Conservation (phyloP, 1,140 invertebrate genomes). For the Pogonomyrmex barbatus region DNA sequence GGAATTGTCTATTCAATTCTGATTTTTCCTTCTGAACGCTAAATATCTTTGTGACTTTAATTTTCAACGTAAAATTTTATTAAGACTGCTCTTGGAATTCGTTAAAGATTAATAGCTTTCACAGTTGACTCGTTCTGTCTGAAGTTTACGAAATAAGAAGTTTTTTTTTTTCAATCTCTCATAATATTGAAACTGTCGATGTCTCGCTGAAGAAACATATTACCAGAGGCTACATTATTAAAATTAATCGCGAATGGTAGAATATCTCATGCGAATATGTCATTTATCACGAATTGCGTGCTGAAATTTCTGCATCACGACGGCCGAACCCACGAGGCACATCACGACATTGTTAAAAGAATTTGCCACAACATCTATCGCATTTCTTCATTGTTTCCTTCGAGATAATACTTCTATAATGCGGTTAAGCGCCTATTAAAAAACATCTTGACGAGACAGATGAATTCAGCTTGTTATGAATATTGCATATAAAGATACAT, state of each 20-base stretch:
- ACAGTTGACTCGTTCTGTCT: neutral
- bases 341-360: constrained; percentile 62
- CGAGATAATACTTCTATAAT: constrained; percentile 32
- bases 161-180: neutral
- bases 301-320: constrained; percentile 26
- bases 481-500: constrained; percentile 57
- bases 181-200: neutral
- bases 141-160: neutral
- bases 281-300: constrained; percentile 55
- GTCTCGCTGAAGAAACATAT: neutral
- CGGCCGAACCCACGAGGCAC: constrained; percentile 23
- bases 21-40: neutral
- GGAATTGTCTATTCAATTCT: neutral
- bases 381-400: constrained; percentile 64
- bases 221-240: neutral
- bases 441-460: constrained; percentile 57
- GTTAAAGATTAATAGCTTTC: neutral
- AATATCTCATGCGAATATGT: neutral
- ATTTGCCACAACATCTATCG: constrained; percentile 44
- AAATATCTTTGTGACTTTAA: constrained; percentile 2
- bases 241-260: neutral
- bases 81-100: neutral
- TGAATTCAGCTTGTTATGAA: constrained; percentile 37
- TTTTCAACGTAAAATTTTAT: neutral
- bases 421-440: constrained; percentile 65